Base-by-base conservation (phyloP, 2,888 invertebrate species). In the Brachypterus glaber region DNA sequence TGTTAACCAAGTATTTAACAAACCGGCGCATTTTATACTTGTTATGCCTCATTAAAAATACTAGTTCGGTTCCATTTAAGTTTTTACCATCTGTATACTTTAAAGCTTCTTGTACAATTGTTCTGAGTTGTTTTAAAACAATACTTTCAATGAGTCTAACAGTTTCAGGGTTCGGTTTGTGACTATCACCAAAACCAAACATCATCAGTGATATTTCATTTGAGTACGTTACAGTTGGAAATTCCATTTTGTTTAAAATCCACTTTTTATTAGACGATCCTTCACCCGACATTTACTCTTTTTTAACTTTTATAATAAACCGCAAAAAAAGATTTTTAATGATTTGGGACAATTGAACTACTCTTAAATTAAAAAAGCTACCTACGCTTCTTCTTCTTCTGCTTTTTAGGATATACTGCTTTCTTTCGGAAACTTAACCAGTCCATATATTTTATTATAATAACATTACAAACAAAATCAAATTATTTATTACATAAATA, bases 111-210 rank as follows among this genome's bases (percentile, higher is more conserved):
- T 76, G 74, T n/a, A 90, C 67, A 60, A 92, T 77, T 1, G 75
- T 72, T 44, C 79, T 73, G 50, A 92, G 71, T 63, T 93, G 91
- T 49, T 84, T 82, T 35, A 84, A 71, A 0, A 90, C 79, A 38
- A 92, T 81, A 45, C 77, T 81, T 66, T 93, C 91, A 0, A 93
- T 80, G 32, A 92, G 66, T 37, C 79, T 75, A 0, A 91, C 90
- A 1, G 91, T 85, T 30, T 86, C 87, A 0, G 78, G 71, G 27
- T 85, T 73, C 0, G 92, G 91, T 43, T 79, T 79, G 13, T 82
- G 77, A 54, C 83, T 82, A 57, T 93, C 93, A 0, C 93, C 93
- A 58, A 91, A 88, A n/a, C 90, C 91, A 52, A 88, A 84, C 91
- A 90, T 86, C 77, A 90, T 89, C 52, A 78, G 74, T 1, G 83